These are phyloP conservation scores for Eufriesea mexicana DNA, from an alignment of 1,140 invertebrate species.

Conservation along the genomic window DNA sequence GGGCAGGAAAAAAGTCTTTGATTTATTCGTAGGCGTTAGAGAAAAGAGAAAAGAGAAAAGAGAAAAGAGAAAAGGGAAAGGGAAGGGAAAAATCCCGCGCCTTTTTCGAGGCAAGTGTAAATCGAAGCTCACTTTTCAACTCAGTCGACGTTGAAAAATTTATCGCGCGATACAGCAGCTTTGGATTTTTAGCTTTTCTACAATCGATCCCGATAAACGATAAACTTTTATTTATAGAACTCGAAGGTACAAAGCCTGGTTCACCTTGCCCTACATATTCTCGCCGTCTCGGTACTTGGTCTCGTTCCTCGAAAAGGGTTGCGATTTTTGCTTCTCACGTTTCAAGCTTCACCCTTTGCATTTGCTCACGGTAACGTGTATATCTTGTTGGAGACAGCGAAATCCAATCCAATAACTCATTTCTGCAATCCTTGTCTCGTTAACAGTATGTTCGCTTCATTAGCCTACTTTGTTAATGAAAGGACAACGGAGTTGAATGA, in stretches of 20 bases:
- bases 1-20: background rate
- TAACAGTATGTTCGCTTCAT: too few species aligned
- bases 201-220: slow-evolving; percentile 5
- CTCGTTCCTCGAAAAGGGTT: background rate
- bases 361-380: too few species aligned
- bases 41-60: background rate
- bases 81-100: background rate
- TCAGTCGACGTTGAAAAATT: slow-evolving; percentile 5
- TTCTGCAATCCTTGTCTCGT: too few species aligned
- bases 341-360: background rate
- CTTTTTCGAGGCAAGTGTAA: background rate
- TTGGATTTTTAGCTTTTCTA: background rate
- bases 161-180: background rate
- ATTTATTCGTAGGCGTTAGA: background rate
- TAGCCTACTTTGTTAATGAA: too few species aligned
- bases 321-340: background rate
- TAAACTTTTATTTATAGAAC: background rate
- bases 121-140: slow-evolving; percentile 1
- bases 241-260: background rate
- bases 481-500: too few species aligned
- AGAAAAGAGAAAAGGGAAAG: background rate
- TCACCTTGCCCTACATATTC: background rate
- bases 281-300: background rate
- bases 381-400: too few species aligned
- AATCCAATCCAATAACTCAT: too few species aligned